These are phyloP conservation scores for Idris sp. DNA, from an alignment of 1,140 invertebrate genomes.

Conservation along the genomic window DNA sequence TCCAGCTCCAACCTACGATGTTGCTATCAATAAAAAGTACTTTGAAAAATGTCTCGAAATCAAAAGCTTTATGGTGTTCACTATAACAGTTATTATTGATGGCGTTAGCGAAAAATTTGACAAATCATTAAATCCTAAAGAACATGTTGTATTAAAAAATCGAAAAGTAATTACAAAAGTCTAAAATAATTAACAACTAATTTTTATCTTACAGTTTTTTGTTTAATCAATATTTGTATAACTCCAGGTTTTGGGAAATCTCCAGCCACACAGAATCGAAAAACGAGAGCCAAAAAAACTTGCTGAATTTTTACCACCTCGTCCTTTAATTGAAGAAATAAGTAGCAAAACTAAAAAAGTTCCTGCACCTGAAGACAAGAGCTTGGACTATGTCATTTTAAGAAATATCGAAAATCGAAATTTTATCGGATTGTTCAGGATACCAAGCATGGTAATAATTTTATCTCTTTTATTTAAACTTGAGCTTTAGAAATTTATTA, in stretches of 20 bases:
- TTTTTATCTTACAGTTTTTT: conserved; percentile 9
- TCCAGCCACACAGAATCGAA: conserved; percentile 85
- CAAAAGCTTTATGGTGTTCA: conserved; percentile 69
- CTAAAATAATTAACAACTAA: background rate
- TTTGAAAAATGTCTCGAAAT: conserved; percentile 71
- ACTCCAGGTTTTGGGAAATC: conserved; percentile 83
- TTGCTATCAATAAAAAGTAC: conserved; percentile 71
- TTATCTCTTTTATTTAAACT: conserved; percentile 7
- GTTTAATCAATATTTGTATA: too few relatives aligned
- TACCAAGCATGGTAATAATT: conserved; percentile 77
- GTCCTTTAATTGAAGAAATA: conserved; percentile 80
- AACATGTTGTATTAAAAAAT: conserved; percentile 81
- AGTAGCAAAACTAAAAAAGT: conserved; percentile 29
- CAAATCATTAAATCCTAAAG: conserved; percentile 67
- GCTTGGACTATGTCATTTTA: conserved; percentile 75
- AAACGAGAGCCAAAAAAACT: conserved; percentile 80
- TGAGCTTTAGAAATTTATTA: too few relatives aligned
- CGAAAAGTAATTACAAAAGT: conserved; percentile 75
- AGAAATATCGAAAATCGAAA: conserved; percentile 75
- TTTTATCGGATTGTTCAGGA: conserved; percentile 80
- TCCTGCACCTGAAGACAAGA: background rate
- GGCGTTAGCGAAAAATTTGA: conserved; percentile 70
- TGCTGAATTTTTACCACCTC: conserved; percentile 48
- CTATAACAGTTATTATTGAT: conserved; percentile 69
- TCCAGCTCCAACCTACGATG: conserved; percentile 68